Conservation (phyloP, 1,140 invertebrate species). For the Hypothenemus hampei region DNA sequence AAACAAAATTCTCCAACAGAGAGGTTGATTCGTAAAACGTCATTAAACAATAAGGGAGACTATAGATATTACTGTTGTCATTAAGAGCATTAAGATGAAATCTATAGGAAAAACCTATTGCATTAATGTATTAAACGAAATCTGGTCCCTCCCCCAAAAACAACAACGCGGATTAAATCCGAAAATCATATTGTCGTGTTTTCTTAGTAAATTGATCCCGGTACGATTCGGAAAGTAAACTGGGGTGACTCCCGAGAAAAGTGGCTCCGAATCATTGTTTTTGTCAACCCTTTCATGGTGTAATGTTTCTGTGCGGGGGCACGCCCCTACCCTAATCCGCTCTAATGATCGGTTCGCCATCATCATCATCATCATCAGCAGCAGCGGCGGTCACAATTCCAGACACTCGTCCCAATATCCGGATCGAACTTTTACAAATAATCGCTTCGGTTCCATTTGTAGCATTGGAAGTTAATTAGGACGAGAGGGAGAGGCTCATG, state of each 20-base stretch:
- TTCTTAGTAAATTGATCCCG: conserved; percentile 13
- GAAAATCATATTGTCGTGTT: conserved; percentile 6
- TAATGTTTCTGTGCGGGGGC: conserved; percentile 37
- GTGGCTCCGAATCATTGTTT: conserved; percentile 33
- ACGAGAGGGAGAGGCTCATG: no score
- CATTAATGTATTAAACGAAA: no score
- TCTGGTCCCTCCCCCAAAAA: no score
- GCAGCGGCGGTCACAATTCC: conserved; percentile 31
- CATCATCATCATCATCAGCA: no score
- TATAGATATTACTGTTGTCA: no score
- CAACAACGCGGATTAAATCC: neutral
- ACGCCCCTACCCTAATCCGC: conserved; percentile 36
- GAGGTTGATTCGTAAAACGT: no score
- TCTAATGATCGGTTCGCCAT: conserved; percentile 39
- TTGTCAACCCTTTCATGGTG: conserved; percentile 36
- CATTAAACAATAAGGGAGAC: no score
- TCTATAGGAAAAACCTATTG: no score
- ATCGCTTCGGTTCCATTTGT: conserved; percentile 41
- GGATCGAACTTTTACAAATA: conserved; percentile 34
- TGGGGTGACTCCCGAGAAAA: conserved; percentile 15
- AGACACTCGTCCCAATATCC: conserved; percentile 38
- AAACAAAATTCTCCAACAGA: no score
- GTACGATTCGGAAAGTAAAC: conserved; percentile 15
- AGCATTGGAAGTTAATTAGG: no score
- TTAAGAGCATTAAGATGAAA: no score